Evolutionary conservation across 2,113 vertebrate species (phyloP), one percentile per base, ranked within the genome.

Genomic region (Anarrhichthys ocellatus): DNA sequence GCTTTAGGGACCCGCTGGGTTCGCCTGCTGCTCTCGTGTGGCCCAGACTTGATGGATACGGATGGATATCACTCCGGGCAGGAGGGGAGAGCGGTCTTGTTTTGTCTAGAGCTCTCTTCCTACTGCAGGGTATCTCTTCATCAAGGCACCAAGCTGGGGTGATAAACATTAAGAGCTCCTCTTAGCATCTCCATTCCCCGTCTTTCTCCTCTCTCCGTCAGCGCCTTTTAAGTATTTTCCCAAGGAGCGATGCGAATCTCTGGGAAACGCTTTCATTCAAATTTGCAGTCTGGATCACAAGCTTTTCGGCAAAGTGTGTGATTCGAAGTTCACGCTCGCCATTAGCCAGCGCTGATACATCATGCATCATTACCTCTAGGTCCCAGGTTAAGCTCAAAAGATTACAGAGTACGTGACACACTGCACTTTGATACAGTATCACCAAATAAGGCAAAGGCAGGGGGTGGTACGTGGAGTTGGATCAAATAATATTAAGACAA

Each of bases 71-170:
- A 72, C 32, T 76, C 44, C 64, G 58, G 69, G 46, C 29, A 68
- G 72, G 62, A 88, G 65, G 63, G 81, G 40, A 81, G 81, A 80
- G 67, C 46, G 32, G 42, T 27, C 67, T 83, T 95, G 91, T 95
- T 96, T 94, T 94, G 95, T 94, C 95, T 95, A 87, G 65, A 69
- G 59, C 82, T 87, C 70, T 68, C 81, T n/a, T 85, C 73, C 82
- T 68, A 76, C 76, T 86, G 69, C 73, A 36, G 52, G 62, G 80
- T 93, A 95, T 96, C 94, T 91, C 72, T 80, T 62, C 80, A 95
- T 94, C 92, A 87, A 67, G 88, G 88, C 92, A 89, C 90, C 89
- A 88, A 85, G 86, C 77, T 75, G 32, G 24, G 50, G 54, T 78
- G 91, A 93, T 92, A 95, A 91, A 77, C 76, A 58, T 36, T 73